Conservation (phyloP, 1,140 invertebrate genomes). For the Zaprionus nigranus region DNA sequence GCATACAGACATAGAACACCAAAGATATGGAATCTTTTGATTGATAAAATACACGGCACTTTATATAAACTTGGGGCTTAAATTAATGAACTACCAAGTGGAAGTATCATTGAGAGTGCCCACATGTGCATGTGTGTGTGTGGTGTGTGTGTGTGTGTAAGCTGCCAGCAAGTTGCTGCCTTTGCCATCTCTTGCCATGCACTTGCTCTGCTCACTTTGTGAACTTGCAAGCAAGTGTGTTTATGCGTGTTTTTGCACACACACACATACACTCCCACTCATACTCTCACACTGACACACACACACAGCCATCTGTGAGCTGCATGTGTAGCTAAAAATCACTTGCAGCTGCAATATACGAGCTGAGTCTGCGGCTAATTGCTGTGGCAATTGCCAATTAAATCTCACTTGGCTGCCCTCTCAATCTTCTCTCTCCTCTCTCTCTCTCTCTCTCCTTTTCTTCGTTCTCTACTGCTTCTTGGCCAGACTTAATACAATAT, state of each 20-base stretch:
- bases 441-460: not conserved
- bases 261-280: not conserved
- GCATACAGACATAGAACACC: not conserved
- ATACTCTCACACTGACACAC: not conserved
- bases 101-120: not conserved
- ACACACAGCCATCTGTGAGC: not conserved
- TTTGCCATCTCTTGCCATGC: not conserved
- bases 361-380: constrained; percentile 27
- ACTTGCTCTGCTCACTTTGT: not conserved
- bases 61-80: not conserved
- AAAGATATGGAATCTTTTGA: too few relatives aligned
- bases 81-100: not conserved
- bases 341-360: constrained; percentile 6
- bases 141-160: not conserved
- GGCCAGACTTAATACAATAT: constrained; percentile 13
- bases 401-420: constrained; percentile 42
- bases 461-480: not conserved
- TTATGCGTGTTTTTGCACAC: not conserved
- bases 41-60: too few relatives aligned
- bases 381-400: constrained; percentile 54
- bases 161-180: not conserved
- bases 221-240: not conserved
- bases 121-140: not conserved
- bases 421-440: not conserved
- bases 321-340: constrained; percentile 3